Conservation (phyloP, 2,888 invertebrate genomes). For the Leptopilina myrica region DNA sequence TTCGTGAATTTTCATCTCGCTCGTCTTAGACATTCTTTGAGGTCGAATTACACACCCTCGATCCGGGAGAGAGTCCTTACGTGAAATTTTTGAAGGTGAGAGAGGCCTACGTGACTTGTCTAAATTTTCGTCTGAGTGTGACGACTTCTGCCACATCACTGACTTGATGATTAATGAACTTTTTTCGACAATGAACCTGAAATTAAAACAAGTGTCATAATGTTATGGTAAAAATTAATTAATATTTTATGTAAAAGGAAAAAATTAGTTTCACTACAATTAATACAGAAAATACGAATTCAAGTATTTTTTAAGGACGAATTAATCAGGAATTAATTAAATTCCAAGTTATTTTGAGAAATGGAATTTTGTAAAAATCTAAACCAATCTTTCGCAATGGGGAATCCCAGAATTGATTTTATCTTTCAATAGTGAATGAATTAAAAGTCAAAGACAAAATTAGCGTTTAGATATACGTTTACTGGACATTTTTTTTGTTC, state of each 20-base stretch:
- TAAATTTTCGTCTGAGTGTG: conserved; percentile 4
- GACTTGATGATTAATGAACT: not conserved
- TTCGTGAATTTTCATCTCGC: conserved; percentile 3
- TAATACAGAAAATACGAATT: not conserved
- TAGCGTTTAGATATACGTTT: no score
- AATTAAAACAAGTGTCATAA: not conserved
- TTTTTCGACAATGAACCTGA: not conserved
- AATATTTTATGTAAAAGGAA: no score
- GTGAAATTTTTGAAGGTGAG: conserved; percentile 30
- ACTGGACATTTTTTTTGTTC: not conserved
- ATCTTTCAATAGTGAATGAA: not conserved
- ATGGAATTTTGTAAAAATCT: not conserved
- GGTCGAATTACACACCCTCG: conserved; percentile 26
- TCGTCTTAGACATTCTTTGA: conserved; percentile 13
- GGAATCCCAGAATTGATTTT: conserved; percentile 21
- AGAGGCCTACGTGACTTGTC: conserved; percentile 12
- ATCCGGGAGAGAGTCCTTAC: conserved; percentile 30
- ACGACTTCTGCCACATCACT: conserved; percentile 29
- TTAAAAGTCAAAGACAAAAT: not conserved
- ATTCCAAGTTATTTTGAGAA: not conserved
- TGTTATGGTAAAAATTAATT: not conserved
- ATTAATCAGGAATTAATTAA: not conserved
- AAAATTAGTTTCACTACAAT: not conserved
- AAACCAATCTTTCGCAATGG: not conserved
- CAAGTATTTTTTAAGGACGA: not conserved